Evolutionary conservation across 2,797 vertebrate genomes (phyloP), one percentile per base, ranked within the genome.

Genomic region (Lophotriccus pileatus): DNA sequence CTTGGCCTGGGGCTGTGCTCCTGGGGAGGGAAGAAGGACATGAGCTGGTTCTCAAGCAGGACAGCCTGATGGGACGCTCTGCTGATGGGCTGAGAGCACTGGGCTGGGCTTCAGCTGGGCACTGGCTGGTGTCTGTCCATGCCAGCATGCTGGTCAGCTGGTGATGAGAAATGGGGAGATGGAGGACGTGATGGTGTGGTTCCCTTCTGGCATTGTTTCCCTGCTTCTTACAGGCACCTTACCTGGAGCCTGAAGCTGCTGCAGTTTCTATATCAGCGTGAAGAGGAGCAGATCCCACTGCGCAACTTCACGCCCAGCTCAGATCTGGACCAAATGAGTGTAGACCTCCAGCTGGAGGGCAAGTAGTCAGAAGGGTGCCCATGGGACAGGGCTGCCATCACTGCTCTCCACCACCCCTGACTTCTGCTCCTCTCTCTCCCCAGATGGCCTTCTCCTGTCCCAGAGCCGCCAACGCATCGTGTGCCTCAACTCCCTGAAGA

Each of bases 381-480:
- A 0, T 0, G 3, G 25, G 36, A 41, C n/a, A 39, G 34, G 9
- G 14, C 27, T 74, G 53, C 36, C 4, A 1, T 53, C 6, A 0
- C 47, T 80, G 34, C 64, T 27, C 32, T 84, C 34, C 4, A 2
- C 27, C 47, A 58, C 12, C 17, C 30, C 50, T 96, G 76, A 94
- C 39, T 72, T 10, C 5, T 68, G 16, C 36, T 91, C 84, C 28
- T 75, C 34, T 95, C 55, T 87, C 60, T 77, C 93, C 75, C 25
- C 96, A 99, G 99, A 99, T 75, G 99, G 99, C 80, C 98, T 99
- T 96, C 98, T 99, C 53, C 98, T 99, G 43, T 99, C 99, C 72
- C 99, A 99, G 97, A 99, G 99, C 96, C 98, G 99, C 84, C 99
- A 99, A 94, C 98, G 99, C 93, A 99, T 99, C 6, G 97, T 99